These are phyloP conservation scores for Melitaea athalia DNA, from an alignment of 2,888 invertebrate species.

Conservation along the genomic window DNA sequence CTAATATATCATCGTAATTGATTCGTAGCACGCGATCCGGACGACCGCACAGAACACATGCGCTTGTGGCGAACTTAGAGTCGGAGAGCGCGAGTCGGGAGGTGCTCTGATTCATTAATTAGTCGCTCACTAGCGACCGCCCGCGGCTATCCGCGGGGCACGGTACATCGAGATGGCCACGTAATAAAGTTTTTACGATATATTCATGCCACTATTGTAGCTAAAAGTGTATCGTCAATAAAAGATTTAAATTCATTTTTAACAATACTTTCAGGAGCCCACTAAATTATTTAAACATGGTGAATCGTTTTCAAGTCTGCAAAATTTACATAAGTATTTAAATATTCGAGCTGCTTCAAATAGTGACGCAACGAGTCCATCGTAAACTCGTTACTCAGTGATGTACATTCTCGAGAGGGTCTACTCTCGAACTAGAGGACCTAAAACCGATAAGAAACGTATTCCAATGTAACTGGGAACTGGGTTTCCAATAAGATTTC, in stretches of 20 bases:
- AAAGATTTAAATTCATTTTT: neutral
- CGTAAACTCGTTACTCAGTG: too few species aligned
- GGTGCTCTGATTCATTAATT: constrained; percentile 33
- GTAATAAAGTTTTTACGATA: constrained; percentile 17
- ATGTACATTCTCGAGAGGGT: too few species aligned
- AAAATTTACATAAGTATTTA: neutral
- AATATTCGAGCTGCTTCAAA: neutral
- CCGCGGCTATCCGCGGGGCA: constrained; percentile 26
- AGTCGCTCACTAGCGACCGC: constrained; percentile 25
- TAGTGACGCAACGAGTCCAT: too few species aligned
- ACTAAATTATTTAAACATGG: neutral
- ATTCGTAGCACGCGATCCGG: constrained; percentile 15
- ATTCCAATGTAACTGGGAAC: too few species aligned
- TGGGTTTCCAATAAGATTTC: neutral
- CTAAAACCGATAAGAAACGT: too few species aligned
- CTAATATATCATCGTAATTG: constrained; percentile 12
- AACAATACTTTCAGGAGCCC: neutral
- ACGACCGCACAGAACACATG: neutral
- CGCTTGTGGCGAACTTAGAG: constrained; percentile 3
- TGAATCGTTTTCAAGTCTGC: neutral
- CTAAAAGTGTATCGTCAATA: neutral
- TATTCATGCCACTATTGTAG: constrained; percentile 9
- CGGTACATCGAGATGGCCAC: constrained; percentile 11
- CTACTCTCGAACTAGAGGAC: too few species aligned
- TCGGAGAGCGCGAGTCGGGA: constrained; percentile 7